Evolutionary conservation across 2,797 vertebrate species (phyloP), one percentile per base, ranked within the genome.

Genomic region (Toxotes lorentzi): DNA sequence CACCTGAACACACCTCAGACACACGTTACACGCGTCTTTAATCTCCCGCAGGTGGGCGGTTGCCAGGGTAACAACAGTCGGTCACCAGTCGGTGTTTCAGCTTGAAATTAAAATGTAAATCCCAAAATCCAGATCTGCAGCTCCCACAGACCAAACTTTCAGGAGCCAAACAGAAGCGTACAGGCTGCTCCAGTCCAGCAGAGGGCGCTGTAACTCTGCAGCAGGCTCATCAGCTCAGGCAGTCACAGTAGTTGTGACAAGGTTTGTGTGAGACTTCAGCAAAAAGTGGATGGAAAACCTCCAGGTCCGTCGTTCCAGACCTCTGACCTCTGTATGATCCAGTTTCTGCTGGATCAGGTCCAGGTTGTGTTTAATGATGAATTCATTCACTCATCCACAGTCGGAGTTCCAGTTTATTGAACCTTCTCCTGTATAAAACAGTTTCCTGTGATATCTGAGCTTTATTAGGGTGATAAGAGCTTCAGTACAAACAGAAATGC

Each of bases 71-170:
- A 77, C 76, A 38, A 5, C 24, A 17, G 24, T n/a, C 38, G 9
- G 73, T 24, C 34, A 66, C 56, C 58, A 69, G 61, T 7, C 4
- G 7, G 3, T 23, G 32, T 21, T 76, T 40, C 30, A 12, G 19
- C 47, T 69, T 57, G 68, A 61, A 67, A 85, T 83, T 75, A 76
- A 76, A 66, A 83, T 78, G 80, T 73, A 78, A 83, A 83, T 83
- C 77, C 60, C n/a, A 40, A 73, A 76, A 70, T 45, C 2, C 60
- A 70, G 43, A 69, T 65, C 30, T 43, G 35, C 53, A 16, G 40
- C 40, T 30, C 27, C 27, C 27, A 4, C 27, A 30, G 27, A 30
- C 4, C 35, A 60, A 41, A 30, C 4, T 17, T 11, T 34, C 0
- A 7, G 2, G 14, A 23, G 10, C 0, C 0, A 32, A 13, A 23